Percentiles rank a stretch among this genome's conserved stretches.
phyloP scores from a whole-genome alignment of 2,888 invertebrate genomes.

The Synanthedon andrenaeformis region DNA sequence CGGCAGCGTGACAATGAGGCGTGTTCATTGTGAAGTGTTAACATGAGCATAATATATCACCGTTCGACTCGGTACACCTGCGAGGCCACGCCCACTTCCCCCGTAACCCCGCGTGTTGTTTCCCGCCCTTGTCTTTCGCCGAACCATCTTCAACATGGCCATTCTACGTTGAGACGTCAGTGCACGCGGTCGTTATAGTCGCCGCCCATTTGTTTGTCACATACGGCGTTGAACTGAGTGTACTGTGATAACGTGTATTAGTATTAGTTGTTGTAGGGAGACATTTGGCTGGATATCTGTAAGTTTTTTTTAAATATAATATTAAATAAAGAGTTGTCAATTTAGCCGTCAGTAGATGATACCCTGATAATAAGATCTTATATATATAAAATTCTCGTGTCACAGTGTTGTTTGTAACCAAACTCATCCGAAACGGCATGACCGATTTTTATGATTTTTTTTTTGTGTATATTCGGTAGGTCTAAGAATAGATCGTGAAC shows the following conservation, averaged over 20 bases:
- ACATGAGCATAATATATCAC: slow-evolving; percentile 66
- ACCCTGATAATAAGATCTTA: too few species aligned
- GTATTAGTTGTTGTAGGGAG: not conserved
- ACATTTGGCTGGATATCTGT: not conserved
- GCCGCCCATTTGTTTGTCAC: slow-evolving; percentile 10
- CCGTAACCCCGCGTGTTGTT: slow-evolving; percentile 20
- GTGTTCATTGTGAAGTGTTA: slow-evolving; percentile 54
- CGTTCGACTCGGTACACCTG: slow-evolving; percentile 58
- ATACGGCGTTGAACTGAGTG: slow-evolving; percentile 45
- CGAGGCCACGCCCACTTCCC: slow-evolving; percentile 41
- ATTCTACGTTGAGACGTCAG: slow-evolving; percentile 49
- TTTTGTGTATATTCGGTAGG: too few species aligned
- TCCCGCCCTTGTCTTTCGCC: slow-evolving; percentile 36
- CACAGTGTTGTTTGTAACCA: too few species aligned
- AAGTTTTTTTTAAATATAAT: not conserved
- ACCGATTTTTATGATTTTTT: too few species aligned
- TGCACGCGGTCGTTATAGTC: slow-evolving; percentile 26
- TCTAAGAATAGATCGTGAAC: too few species aligned
- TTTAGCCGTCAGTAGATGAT: too few species aligned
- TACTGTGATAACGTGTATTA: slow-evolving; percentile 23
- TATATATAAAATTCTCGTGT: too few species aligned
- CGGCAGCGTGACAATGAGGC: slow-evolving; percentile 55
- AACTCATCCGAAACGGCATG: too few species aligned
- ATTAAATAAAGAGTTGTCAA: too few species aligned
- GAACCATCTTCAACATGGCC: slow-evolving; percentile 49